Percentiles rank a stretch among this genome's conserved stretches.
These are phyloP conservation scores for Eudemis profundana DNA, from an alignment of 2,888 invertebrate genomes.

Conservation along the genomic window DNA sequence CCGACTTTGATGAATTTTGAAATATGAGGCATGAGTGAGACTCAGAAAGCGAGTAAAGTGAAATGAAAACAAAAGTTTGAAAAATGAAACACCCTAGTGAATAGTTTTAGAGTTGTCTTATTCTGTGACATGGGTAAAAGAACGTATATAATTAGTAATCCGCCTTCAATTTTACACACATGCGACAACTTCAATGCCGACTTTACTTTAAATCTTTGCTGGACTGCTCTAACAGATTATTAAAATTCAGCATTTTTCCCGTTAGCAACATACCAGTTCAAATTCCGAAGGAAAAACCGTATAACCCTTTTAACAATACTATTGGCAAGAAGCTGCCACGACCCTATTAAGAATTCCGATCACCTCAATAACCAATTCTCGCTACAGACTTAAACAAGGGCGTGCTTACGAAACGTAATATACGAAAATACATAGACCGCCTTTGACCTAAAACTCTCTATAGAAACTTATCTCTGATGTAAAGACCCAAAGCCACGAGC, in stretches of 20 bases:
- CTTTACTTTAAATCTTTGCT: background rate
- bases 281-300: background rate
- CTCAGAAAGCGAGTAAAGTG: too few species aligned
- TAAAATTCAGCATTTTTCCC: too few species aligned
- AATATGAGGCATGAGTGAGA: too few species aligned
- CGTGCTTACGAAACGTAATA: constrained; percentile 47
- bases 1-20: too few species aligned
- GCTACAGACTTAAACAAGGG: constrained; percentile 45
- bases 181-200: too few species aligned
- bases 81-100: too few species aligned
- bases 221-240: too few species aligned
- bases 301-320: background rate
- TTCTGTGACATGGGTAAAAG: too few species aligned
- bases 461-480: constrained; percentile 73
- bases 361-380: constrained; percentile 51
- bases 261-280: background rate
- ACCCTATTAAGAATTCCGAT: constrained; percentile 49
- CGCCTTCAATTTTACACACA: too few species aligned
- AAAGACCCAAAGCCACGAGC: constrained; percentile 51
- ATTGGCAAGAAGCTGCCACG: background rate
- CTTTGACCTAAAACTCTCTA: constrained; percentile 74
- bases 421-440: constrained; percentile 42
- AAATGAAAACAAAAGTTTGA: too few species aligned
- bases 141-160: too few species aligned
- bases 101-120: too few species aligned